These are phyloP conservation scores for Ciona savignyi DNA, from an alignment of 23 tunicate species.

Conservation along the genomic window DNA sequence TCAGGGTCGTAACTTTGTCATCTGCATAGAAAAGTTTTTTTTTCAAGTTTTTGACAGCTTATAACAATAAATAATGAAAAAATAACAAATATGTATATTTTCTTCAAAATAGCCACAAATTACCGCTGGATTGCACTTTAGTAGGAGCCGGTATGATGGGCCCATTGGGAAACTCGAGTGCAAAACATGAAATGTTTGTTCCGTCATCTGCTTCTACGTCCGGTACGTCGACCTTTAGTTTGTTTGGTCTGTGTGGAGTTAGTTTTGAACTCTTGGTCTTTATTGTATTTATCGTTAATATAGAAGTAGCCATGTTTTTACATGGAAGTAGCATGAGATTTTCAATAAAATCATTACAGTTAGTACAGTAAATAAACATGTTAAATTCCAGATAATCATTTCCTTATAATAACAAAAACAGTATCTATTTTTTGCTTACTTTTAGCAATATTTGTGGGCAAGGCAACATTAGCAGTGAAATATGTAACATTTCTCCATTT, in stretches of 20 bases:
- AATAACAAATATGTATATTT: background rate
- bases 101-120: background rate
- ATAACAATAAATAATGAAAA: too few relatives aligned
- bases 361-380: too few relatives aligned
- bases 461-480: too few relatives aligned
- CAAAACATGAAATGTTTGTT: slow-evolving; percentile 47
- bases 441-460: too few relatives aligned
- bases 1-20: slow-evolving; percentile 13
- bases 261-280: too few relatives aligned
- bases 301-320: background rate
- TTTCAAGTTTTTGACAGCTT: too few relatives aligned
- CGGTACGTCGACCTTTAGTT: slow-evolving; percentile 33
- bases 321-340: too few relatives aligned
- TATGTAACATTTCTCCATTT: too few relatives aligned
- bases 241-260: slow-evolving; percentile 23
- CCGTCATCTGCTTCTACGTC: slow-evolving; percentile 89
- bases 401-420: too few relatives aligned
- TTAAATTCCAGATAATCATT: too few relatives aligned
- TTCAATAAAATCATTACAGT: too few relatives aligned
- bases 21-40: slow-evolving; percentile 1
- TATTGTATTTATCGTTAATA: background rate
- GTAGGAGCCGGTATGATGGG: slow-evolving; percentile 31
- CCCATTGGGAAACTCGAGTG: slow-evolving; percentile 79
- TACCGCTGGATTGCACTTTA: background rate
- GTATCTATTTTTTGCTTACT: too few relatives aligned